phyloP scores from a whole-genome alignment of 2,113 vertebrate genomes.

The Silurus glanis region DNA sequence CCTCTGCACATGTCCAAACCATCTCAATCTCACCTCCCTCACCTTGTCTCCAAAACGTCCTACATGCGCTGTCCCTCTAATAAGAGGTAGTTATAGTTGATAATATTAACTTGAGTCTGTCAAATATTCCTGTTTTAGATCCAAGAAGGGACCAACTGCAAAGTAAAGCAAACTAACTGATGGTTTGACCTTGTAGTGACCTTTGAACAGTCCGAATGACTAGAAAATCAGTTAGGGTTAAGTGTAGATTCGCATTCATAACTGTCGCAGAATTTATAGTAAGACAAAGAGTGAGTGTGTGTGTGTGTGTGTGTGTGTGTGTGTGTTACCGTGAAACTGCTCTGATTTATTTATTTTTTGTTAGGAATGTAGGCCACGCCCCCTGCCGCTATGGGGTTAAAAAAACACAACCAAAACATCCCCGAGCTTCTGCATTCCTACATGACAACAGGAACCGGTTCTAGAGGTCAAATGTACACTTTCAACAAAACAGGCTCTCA shows the following conservation, averaged over 20 bases:
- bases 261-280: not conserved
- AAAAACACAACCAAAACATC: not conserved
- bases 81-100: too few species aligned
- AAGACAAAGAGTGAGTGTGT: not conserved
- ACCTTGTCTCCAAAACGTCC: too few species aligned
- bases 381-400: not conserved
- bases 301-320: not conserved
- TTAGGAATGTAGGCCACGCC: not conserved
- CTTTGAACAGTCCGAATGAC: too few species aligned
- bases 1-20: too few species aligned
- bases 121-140: too few species aligned
- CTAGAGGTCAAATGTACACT: conserved; percentile 19
- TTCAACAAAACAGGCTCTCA: conserved; percentile 37
- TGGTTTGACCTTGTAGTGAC: too few species aligned
- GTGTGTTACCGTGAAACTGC: not conserved
- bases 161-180: too few species aligned
- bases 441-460: conserved; percentile 29
- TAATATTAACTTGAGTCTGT: too few species aligned
- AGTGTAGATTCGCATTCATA: not conserved
- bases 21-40: too few species aligned
- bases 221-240: not conserved
- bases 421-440: conserved; percentile 17
- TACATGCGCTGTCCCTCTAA: too few species aligned
- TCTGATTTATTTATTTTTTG: not conserved
- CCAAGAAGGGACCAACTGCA: too few species aligned